Conservation (phyloP, 2,113 vertebrate species). For the Meles meles region DNA sequence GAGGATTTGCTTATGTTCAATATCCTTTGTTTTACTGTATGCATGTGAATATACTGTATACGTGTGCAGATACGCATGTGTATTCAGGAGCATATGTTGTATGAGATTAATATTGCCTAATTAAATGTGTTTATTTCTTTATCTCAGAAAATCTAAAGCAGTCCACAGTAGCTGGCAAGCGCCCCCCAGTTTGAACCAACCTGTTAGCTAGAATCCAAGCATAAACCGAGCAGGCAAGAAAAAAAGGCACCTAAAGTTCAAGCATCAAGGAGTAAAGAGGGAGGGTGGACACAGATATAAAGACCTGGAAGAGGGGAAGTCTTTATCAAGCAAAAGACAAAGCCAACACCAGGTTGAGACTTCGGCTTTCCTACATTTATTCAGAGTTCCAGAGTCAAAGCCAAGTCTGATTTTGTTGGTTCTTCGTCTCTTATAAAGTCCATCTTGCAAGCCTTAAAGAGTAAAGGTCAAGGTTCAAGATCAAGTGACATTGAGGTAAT, state of each 20-base stretch:
- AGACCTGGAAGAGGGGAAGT: slow-evolving; percentile 88
- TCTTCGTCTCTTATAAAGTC: slow-evolving; percentile 83
- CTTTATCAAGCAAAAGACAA: slow-evolving; percentile 82
- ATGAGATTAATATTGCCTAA: slow-evolving; percentile 85
- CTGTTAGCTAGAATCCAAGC: slow-evolving; percentile 89
- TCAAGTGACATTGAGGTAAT: slow-evolving; percentile 93
- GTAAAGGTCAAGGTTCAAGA: slow-evolving; percentile 94
- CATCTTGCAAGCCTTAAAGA: slow-evolving; percentile 92
- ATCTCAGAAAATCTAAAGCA: slow-evolving; percentile 95
- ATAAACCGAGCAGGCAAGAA: slow-evolving; percentile 82
- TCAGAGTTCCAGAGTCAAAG: slow-evolving; percentile 85
- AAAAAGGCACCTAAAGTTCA: slow-evolving; percentile 89
- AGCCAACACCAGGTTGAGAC: slow-evolving; percentile 87
- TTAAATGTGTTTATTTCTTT: slow-evolving; percentile 94
- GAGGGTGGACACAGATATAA: slow-evolving; percentile 87
- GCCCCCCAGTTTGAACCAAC: slow-evolving; percentile 87
- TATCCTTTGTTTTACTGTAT: slow-evolving; percentile 89
- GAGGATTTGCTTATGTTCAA: slow-evolving; percentile 98
- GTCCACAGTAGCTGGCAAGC: slow-evolving; percentile 89
- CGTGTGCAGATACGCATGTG: background rate
- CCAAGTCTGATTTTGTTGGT: slow-evolving; percentile 85
- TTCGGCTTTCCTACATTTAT: slow-evolving; percentile 86
- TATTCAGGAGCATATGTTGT: slow-evolving; percentile 48
- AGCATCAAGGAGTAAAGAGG: slow-evolving; percentile 89
- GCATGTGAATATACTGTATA: slow-evolving; percentile 31